Conservation (phyloP, 2,797 vertebrate species). For the Intellagama lesueurii region DNA sequence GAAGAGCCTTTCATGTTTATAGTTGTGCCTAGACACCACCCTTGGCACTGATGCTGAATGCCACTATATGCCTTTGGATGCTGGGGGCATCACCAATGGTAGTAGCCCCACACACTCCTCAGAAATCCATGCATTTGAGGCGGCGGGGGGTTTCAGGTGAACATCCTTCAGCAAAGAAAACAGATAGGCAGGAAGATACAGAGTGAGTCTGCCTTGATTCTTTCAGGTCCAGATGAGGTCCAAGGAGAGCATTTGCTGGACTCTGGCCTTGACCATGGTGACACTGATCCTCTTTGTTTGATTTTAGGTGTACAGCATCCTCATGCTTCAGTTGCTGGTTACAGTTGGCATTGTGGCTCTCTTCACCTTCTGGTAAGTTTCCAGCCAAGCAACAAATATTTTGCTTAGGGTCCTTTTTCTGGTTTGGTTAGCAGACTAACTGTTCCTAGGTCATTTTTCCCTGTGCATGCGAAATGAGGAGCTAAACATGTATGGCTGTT, state of each 20-base stretch:
- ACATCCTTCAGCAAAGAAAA: background rate
- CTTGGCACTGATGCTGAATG: background rate
- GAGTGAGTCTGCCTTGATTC: background rate
- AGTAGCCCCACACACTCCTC: background rate
- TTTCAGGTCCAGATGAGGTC: background rate
- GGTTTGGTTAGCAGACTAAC: background rate
- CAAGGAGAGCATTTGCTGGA: background rate
- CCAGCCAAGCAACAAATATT: rapidly evolving
- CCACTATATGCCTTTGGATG: too few relatives aligned
- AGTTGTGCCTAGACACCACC: background rate
- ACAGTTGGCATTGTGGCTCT: conserved; percentile 88
- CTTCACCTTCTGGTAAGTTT: conserved; percentile 93
- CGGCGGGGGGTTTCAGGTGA: background rate
- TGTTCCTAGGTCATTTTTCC: background rate
- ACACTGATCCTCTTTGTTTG: background rate
- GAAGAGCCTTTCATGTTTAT: background rate
- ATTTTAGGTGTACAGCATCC: conserved; percentile 89
- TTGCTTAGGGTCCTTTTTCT: background rate
- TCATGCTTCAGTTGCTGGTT: conserved; percentile 89
- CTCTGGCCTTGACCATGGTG: background rate
- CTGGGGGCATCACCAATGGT: background rate
- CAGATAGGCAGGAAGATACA: background rate
- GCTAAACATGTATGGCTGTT: background rate
- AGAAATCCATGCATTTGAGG: too few relatives aligned
- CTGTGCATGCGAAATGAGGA: background rate